phyloP scores from a whole-genome alignment of 2,113 vertebrate genomes.

The Python bivittatus region DNA sequence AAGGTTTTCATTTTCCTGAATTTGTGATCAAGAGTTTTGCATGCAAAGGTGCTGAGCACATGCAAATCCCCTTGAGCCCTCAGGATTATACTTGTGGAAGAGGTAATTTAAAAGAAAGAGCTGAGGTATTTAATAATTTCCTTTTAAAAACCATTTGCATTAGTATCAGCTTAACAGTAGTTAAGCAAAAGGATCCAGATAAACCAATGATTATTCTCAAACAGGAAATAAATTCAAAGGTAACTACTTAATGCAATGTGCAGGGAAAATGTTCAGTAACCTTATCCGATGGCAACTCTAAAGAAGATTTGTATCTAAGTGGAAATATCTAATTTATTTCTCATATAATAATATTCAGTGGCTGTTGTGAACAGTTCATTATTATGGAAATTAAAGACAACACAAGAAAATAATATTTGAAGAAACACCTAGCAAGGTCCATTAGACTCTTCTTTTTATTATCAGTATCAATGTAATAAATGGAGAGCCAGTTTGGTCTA shows the following conservation, averaged over 20 bases:
- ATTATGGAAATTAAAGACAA: conserved; percentile 69
- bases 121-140: conserved; percentile 57
- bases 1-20: not conserved
- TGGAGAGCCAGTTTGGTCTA: too few relatives aligned
- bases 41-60: conserved; percentile 27
- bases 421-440: conserved; percentile 39
- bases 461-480: conserved; percentile 46
- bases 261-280: conserved; percentile 61
- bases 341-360: conserved; percentile 60
- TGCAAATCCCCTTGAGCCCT: conserved; percentile 35
- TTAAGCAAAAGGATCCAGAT: conserved; percentile 63
- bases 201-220: conserved; percentile 64
- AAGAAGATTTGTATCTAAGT: conserved; percentile 59
- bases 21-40: not conserved
- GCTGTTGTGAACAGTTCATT: conserved; percentile 63
- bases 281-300: conserved; percentile 57
- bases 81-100: conserved; percentile 48
- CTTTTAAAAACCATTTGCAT: conserved; percentile 63
- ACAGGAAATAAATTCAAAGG: conserved; percentile 52
- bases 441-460: conserved; percentile 67
- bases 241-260: conserved; percentile 51
- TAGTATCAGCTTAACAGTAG: conserved; percentile 61
- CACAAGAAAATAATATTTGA: conserved; percentile 65
- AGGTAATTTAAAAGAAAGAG: conserved; percentile 47
- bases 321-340: conserved; percentile 64